Conservation (phyloP, 2,888 invertebrate species). For the Callosobruchus maculatus region DNA sequence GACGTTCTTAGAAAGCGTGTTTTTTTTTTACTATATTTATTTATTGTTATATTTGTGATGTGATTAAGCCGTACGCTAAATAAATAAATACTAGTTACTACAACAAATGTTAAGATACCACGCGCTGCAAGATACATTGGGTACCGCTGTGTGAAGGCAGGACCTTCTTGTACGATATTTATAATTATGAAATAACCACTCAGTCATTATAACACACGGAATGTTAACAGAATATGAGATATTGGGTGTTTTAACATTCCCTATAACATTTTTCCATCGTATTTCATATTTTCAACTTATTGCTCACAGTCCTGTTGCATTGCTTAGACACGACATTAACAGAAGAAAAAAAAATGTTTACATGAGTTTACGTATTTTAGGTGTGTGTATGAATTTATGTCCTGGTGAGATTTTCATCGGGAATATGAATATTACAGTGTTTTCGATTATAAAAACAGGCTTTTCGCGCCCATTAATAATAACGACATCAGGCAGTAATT, state of each 20-base stretch:
- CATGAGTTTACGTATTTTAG: not conserved
- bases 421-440: not conserved
- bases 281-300: not conserved
- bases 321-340: not conserved
- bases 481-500: not conserved
- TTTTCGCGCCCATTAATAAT: not conserved
- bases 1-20: no score
- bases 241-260: not conserved
- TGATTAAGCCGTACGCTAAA: no score
- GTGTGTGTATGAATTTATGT: not conserved
- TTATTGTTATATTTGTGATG: no score
- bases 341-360: not conserved
- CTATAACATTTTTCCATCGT: not conserved
- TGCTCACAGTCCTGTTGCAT: not conserved
- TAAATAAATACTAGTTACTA: no score
- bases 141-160: not conserved
- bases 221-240: not conserved
- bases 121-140: not conserved
- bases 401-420: not conserved
- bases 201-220: not conserved
- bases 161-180: not conserved
- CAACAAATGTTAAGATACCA: no score
- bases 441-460: not conserved
- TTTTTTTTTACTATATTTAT: no score
- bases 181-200: not conserved